Base-by-base conservation (phyloP, 2,888 invertebrate species). In the Dexiosoma caninum region DNA sequence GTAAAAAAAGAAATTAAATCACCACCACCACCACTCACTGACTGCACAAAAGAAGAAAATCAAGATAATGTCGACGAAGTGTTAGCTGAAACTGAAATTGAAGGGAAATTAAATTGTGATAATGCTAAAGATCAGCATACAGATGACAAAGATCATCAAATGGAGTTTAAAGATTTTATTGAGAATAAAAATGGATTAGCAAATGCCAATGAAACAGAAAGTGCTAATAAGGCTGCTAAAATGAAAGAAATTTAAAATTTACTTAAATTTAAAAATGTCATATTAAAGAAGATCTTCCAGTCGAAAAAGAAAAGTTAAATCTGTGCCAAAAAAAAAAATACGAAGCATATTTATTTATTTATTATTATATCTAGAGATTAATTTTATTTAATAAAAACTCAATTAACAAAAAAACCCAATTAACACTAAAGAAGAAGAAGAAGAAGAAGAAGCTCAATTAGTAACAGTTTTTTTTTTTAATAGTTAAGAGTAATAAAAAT, bases 261-360 rank as follows among this genome's bases (percentile, higher is more conserved):
- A 82, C 77, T 70, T 30, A 79, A 81, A 81, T 72, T 57, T 69
- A 76, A 67, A 55, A 60, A 60, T 55, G 67, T 76, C 16, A 76
- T 76, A 62, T 76, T 78, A 37, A 80, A 77, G 71, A 76, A 69
- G 71, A 86, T 74, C 84, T 86, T 83, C 83, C 84, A 88, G 86
- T 86, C 87, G 85, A 86, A 81, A 74, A 84, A 77, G 62, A 81
- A 77, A 69, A 77, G 35, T 40, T 72, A 79, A 85, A 85, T 85
- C 82, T 86, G 88, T 88, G 88, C 88, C 88, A 88, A 88, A 88
- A 81, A 83, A 14, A 53, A 40, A 2, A 64, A 55, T 16, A n/a
- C n/a, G 37, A 27, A 40, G n/a, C n/a, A n/a, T n/a, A n/a, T n/a
- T n/a, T 16, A 37, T 35, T 37, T 21, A 21, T 57, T 23, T 4